These are phyloP conservation scores for Synergus gifuensis DNA, from an alignment of 2,888 invertebrate genomes.

Conservation along the genomic window DNA sequence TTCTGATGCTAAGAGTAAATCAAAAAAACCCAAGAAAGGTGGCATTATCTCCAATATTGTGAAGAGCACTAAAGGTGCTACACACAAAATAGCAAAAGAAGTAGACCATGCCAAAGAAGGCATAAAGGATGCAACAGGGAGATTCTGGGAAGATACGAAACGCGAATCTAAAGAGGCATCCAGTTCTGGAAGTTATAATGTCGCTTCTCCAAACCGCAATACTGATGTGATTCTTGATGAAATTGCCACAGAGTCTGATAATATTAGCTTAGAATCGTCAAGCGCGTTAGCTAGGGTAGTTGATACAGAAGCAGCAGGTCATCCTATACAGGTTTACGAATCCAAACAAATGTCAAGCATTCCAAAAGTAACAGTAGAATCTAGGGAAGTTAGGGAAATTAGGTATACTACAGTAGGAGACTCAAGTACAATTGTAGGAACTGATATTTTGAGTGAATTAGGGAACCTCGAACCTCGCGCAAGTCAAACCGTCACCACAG, in stretches of 20 bases:
- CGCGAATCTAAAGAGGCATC: conserved; percentile 62
- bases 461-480: conserved; percentile 76
- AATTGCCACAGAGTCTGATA: conserved; percentile 56
- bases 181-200: conserved; percentile 65
- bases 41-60: conserved; percentile 64
- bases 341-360: conserved; percentile 65
- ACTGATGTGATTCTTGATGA: conserved; percentile 54
- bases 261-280: conserved; percentile 59
- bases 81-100: conserved; percentile 63
- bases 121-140: conserved; percentile 59
- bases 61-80: conserved; percentile 62
- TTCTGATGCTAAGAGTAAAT: conserved; percentile 55
- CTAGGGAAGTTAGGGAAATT: conserved; percentile 56
- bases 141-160: conserved; percentile 63
- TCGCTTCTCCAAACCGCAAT: conserved; percentile 59
- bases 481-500: conserved; percentile 77
- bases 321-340: conserved; percentile 48
- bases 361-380: conserved; percentile 63
- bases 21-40: conserved; percentile 61
- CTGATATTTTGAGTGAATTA: conserved; percentile 67
- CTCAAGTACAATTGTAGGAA: conserved; percentile 63
- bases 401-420: conserved; percentile 49
- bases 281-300: conserved; percentile 53
- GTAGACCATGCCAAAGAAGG: conserved; percentile 63
- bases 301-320: conserved; percentile 39